Conservation (phyloP, 2,113 vertebrate species). For the Pelusios castaneus region DNA sequence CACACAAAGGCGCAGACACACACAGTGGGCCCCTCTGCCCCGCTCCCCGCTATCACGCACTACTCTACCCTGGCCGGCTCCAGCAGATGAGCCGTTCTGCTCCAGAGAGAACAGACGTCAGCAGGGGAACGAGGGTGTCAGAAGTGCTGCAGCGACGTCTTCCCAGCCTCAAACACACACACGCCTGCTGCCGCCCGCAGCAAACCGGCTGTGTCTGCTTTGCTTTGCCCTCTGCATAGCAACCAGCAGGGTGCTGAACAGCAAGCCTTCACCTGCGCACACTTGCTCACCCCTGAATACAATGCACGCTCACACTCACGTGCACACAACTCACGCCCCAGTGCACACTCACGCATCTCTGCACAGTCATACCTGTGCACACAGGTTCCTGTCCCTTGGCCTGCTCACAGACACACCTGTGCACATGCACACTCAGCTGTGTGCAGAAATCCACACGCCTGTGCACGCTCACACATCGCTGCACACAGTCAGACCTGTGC, state of each 20-base stretch:
- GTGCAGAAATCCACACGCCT: accelerated
- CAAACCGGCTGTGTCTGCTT: neutral
- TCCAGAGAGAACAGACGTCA: neutral
- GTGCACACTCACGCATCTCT: accelerated
- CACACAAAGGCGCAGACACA: neutral
- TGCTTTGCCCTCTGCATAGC: neutral
- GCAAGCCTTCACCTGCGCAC: neutral
- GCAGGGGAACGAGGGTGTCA: neutral
- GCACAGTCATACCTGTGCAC: neutral
- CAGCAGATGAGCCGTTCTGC: neutral
- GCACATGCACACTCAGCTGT: accelerated
- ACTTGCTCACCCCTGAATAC: neutral
- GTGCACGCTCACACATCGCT: accelerated
- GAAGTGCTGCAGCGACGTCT: neutral
- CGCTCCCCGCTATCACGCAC: neutral
- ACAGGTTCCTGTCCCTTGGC: neutral
- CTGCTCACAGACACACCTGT: accelerated
- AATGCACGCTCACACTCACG: too few species aligned
- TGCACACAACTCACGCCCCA: neutral
- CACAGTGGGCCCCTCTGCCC: neutral
- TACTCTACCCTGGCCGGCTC: neutral
- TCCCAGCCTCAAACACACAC: neutral
- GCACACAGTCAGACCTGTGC: neutral
- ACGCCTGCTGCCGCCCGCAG: neutral
- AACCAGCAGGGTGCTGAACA: neutral